phyloP scores from a whole-genome alignment of 2,113 vertebrate genomes.

The Macaca mulatta region DNA sequence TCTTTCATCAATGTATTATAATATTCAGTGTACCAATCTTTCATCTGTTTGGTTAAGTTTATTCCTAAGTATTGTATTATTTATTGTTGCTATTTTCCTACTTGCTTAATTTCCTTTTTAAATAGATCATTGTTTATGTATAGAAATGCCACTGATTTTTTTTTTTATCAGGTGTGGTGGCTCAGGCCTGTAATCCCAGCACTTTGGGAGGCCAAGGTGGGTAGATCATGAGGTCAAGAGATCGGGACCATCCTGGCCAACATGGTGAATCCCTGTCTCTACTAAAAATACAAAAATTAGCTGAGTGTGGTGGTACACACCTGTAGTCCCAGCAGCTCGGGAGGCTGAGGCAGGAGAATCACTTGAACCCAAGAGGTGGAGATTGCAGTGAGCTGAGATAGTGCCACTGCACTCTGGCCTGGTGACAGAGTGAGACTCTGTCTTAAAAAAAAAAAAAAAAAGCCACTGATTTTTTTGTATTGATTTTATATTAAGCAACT shows the following conservation, averaged over 20 bases:
- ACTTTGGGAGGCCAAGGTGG: too few species aligned
- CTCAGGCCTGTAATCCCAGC: too few species aligned
- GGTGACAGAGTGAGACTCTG: too few species aligned
- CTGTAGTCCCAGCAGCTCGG: too few species aligned
- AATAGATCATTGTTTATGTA: not conserved
- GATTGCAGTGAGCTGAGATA: too few species aligned
- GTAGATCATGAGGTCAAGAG: too few species aligned
- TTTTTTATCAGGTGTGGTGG: not conserved
- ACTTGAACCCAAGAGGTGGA: too few species aligned
- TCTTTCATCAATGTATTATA: not conserved
- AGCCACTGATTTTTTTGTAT: not conserved
- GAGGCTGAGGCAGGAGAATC: too few species aligned
- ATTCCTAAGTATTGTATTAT: not conserved
- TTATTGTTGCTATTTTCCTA: not conserved
- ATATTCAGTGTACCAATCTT: not conserved
- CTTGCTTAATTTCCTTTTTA: not conserved
- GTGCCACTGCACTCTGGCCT: too few species aligned
- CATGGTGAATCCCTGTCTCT: too few species aligned
- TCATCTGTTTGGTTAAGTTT: not conserved
- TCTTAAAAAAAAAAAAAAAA: not conserved
- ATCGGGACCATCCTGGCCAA: too few species aligned
- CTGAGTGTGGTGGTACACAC: fast-evolving
- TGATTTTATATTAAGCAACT: not conserved
- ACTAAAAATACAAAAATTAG: too few species aligned
- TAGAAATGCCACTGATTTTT: not conserved